These are phyloP conservation scores for Hemicordylus capensis DNA, from an alignment of 2,113 vertebrate genomes.

Conservation along the genomic window DNA sequence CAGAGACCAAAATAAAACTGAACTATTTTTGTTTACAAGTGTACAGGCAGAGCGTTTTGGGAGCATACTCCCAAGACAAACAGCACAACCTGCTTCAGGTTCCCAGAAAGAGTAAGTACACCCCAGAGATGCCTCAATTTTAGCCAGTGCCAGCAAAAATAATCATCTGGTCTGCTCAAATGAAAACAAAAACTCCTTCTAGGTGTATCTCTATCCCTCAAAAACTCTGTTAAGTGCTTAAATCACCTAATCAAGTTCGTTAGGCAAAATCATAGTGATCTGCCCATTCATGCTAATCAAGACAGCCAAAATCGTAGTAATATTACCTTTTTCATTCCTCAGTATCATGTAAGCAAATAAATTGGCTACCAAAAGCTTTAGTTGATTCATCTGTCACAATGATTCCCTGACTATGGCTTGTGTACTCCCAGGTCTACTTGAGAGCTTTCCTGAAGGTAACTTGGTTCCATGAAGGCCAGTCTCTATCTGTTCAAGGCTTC, in stretches of 20 bases:
- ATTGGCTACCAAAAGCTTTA: neutral
- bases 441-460: no score
- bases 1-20: no score
- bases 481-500: no score
- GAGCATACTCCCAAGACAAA: neutral
- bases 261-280: neutral
- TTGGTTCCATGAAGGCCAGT: no score
- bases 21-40: neutral
- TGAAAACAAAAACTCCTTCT: neutral
- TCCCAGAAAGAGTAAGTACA: neutral
- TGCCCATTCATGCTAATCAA: neutral
- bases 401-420: no score
- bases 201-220: neutral
- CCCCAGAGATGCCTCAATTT: neutral
- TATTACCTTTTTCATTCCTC: neutral
- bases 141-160: neutral
- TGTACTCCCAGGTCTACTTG: no score
- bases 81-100: neutral
- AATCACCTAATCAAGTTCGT: neutral
- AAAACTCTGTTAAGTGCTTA: neutral
- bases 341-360: neutral
- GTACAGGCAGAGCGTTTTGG: neutral
- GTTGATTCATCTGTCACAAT: neutral
- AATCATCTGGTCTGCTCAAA: neutral
- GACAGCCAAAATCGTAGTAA: neutral